Evolutionary conservation across 2,888 invertebrate species (phyloP).

Genomic region (Psococerastis gibbosa): DNA sequence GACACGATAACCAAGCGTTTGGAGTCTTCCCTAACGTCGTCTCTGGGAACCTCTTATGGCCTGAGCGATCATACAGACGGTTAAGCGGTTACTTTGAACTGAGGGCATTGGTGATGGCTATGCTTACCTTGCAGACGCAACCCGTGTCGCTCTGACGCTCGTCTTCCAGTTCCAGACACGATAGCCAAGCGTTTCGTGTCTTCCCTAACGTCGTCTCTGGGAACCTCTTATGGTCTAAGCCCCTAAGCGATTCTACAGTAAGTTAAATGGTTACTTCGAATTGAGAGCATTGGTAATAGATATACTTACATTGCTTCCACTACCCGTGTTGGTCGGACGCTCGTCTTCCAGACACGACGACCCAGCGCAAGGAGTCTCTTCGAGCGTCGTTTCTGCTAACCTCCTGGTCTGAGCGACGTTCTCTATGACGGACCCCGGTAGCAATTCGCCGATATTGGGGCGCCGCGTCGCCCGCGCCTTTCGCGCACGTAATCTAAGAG

Average conservation of each 20-base stretch:
- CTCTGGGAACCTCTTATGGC: no score
- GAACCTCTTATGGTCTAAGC: no score
- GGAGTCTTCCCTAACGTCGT: no score
- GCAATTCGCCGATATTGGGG: conserved; percentile 51
- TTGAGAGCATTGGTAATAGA: not conserved
- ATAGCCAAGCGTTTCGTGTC: no score
- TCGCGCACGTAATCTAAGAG: conserved; percentile 63
- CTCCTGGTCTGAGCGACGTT: conserved; percentile 60
- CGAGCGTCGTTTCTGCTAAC: conserved; percentile 49
- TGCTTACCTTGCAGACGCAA: conserved; percentile 70
- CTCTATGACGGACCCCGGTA: conserved; percentile 68
- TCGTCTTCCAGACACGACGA: conserved; percentile 34
- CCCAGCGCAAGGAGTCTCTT: conserved; percentile 24
- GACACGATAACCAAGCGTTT: no score
- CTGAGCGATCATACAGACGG: no score
- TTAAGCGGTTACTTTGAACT: no score
- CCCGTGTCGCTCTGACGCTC: conserved; percentile 74
- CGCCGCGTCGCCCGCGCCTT: conserved; percentile 65
- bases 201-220: conserved; percentile 55
- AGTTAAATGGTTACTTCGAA: not conserved
- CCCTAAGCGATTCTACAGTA: no score
- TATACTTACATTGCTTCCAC: conserved; percentile 53
- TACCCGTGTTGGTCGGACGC: conserved; percentile 74
- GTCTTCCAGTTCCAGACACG: no score
- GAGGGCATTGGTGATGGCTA: no score